Percentiles rank a stretch among this genome's conserved stretches.
phyloP scores from a whole-genome alignment of 2,797 vertebrate species.

The Cynopterus sphinx region DNA sequence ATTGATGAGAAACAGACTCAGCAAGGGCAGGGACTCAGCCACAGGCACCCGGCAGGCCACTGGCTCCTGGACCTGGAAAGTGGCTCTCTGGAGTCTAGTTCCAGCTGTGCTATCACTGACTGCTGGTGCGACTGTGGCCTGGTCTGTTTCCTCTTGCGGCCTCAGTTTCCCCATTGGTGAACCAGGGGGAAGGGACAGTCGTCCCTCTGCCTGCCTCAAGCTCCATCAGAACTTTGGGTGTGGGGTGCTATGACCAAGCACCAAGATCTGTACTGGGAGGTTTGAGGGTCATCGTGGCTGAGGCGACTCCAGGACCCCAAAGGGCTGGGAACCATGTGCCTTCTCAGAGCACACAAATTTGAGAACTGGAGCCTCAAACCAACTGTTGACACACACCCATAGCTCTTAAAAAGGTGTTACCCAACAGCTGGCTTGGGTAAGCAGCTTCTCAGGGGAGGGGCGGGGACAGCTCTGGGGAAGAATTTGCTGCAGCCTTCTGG shows the following conservation, averaged over 20 bases:
- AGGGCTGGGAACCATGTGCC: too few species aligned
- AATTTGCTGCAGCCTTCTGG: not conserved
- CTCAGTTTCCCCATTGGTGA: not conserved
- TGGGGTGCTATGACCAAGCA: not conserved
- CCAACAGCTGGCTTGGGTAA: not conserved
- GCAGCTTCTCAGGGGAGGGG: not conserved
- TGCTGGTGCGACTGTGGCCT: not conserved
- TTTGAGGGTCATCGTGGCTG: not conserved
- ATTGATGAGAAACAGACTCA: not conserved
- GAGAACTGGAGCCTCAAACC: not conserved
- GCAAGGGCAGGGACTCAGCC: not conserved
- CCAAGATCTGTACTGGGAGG: not conserved
- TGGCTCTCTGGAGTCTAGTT: not conserved
- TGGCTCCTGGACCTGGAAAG: not conserved
- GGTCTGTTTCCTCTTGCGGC: not conserved
- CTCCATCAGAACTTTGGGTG: not conserved
- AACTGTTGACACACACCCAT: accelerated
- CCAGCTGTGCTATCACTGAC: not conserved
- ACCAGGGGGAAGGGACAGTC: not conserved
- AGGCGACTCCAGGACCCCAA: not conserved
- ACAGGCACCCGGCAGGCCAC: not conserved
- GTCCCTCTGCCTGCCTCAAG: not conserved
- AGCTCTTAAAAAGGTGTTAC: not conserved
- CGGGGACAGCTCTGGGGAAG: accelerated
- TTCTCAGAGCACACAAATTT: not conserved